Conservation (phyloP, 2,888 invertebrate genomes). For the Dascillus cervinus region DNA sequence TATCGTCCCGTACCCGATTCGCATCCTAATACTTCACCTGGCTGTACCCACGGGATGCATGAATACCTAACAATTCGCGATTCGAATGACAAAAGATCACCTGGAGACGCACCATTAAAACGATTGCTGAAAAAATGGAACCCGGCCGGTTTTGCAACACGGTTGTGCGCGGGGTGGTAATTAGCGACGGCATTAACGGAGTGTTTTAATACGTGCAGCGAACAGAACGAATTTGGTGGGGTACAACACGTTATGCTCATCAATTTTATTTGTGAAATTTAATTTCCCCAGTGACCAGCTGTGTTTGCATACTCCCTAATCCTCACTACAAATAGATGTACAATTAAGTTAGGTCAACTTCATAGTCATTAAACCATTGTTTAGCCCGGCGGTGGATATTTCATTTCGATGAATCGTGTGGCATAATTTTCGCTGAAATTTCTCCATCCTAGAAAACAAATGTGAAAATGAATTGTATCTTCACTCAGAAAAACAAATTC, state of each 20-base stretch:
- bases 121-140: no score
- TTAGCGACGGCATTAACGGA: no score
- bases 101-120: no score
- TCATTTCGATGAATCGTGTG: no score
- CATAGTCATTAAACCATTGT: no score
- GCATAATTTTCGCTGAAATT: no score
- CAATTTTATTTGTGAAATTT: constrained; percentile 22
- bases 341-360: constrained; percentile 19
- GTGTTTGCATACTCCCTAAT: constrained; percentile 17
- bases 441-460: no score
- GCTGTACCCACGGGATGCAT: constrained; percentile 15
- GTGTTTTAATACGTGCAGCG: constrained; percentile 5
- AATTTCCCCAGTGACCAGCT: constrained; percentile 17
- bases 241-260: constrained; percentile 21
- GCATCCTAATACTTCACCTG: constrained; percentile 22
- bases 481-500: no score
- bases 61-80: constrained; percentile 17
- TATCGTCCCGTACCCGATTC: constrained; percentile 19
- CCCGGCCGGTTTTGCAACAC: no score
- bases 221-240: constrained; percentile 12
- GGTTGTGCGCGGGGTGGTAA: no score
- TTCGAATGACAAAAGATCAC: constrained; percentile 10
- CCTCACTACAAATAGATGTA: constrained; percentile 17
- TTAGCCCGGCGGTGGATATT: no score
- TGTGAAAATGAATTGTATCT: no score